A percentile compares a stretch with the other conserved stretches of the same genome.
These are phyloP conservation scores for Hypocryptadius cinnamomeus DNA, from an alignment of 2,113 vertebrate genomes.

Conservation along the genomic window DNA sequence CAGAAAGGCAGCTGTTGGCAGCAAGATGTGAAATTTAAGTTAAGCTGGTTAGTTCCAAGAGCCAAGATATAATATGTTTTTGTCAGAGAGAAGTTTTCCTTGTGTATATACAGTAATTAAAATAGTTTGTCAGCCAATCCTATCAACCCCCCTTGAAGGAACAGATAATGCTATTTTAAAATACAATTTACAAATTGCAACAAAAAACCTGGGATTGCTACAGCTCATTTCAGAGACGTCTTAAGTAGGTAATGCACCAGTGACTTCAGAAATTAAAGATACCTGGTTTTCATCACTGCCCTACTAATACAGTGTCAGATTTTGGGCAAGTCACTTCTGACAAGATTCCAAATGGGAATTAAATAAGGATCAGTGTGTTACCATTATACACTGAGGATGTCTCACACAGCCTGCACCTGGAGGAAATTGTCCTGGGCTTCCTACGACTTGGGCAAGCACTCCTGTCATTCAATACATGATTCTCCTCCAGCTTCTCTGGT, in stretches of 20 bases:
- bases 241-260: background rate
- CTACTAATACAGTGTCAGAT: background rate
- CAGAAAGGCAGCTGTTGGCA: slow-evolving; percentile 68
- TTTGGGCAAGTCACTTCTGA: background rate
- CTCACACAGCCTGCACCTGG: background rate
- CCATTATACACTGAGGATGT: background rate
- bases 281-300: background rate
- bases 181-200: background rate
- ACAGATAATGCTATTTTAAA: background rate
- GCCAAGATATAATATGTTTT: slow-evolving; percentile 58
- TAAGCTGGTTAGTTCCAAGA: slow-evolving; percentile 35
- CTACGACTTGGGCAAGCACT: background rate
- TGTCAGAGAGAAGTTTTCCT: slow-evolving; percentile 41
- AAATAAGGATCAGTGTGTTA: background rate
- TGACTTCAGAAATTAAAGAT: background rate
- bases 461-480: background rate
- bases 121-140: background rate
- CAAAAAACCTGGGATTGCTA: background rate
- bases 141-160: background rate
- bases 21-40: slow-evolving; percentile 61
- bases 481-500: background rate
- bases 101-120: slow-evolving; percentile 16
- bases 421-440: background rate
- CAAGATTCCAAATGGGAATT: background rate
- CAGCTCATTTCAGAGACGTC: background rate